Percentiles rank a stretch among this genome's conserved stretches.
Conservation (phyloP, 2,113 vertebrate genomes). For the Gymnobelideus leadbeateri region DNA sequence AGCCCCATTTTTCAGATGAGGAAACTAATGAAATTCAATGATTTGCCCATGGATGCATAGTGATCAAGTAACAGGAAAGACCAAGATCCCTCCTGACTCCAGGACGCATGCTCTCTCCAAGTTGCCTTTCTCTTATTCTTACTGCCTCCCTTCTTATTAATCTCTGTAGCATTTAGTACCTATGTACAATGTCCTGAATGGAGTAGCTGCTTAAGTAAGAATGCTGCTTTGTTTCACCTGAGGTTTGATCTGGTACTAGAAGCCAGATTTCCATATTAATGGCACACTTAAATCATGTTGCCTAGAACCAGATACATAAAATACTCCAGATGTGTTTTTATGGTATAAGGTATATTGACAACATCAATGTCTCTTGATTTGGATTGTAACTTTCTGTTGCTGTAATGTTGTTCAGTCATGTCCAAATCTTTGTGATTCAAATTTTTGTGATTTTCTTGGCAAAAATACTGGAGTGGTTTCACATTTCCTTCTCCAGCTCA, state of each 20-base stretch:
- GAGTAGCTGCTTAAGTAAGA: background rate
- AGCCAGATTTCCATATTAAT: background rate
- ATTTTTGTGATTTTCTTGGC: background rate
- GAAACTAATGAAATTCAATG: background rate
- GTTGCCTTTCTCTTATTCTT: background rate
- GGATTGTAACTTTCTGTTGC: background rate
- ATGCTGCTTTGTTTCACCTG: background rate
- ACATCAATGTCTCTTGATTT: background rate
- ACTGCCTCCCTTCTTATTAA: background rate
- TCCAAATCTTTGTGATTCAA: background rate
- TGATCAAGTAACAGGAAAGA: background rate
- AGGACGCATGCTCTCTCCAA: background rate
- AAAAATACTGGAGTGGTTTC: background rate
- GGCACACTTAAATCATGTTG: background rate
- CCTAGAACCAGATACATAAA: background rate
- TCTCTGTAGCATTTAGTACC: background rate
- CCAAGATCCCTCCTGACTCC: background rate
- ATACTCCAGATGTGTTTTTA: background rate
- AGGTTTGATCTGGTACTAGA: background rate
- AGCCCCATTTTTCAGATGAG: background rate
- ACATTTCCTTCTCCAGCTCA: background rate
- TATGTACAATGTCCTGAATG: background rate
- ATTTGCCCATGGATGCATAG: background rate
- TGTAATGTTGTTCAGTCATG: background rate
- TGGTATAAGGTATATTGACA: background rate